phyloP scores from a whole-genome alignment of 2,113 vertebrate genomes.

The Camelus dromedarius region DNA sequence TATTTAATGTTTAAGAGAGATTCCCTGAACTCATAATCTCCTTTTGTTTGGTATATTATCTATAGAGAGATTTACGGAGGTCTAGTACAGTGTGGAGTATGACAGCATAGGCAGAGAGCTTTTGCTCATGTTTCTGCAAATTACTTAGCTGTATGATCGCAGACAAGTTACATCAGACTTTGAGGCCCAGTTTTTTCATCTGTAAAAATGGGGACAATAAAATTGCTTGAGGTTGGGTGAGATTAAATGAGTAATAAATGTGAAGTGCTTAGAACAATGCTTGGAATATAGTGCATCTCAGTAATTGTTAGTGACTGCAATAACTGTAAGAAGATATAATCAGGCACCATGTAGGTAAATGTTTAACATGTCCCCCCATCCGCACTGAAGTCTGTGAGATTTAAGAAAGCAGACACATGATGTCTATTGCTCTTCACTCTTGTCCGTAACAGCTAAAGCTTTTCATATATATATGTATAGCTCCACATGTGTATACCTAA shows the following conservation, averaged over 20 bases:
- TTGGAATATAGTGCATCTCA: neutral
- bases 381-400: neutral
- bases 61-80: too few species aligned
- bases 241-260: neutral
- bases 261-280: neutral
- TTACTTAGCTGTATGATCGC: neutral
- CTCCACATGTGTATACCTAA: neutral
- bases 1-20: neutral
- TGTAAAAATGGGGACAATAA: neutral
- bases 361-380: too few species aligned
- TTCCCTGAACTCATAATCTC: neutral
- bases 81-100: fast-evolving
- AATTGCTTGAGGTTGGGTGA: neutral
- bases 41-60: neutral
- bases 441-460: neutral
- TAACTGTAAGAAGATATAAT: neutral
- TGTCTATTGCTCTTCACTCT: neutral
- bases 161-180: neutral
- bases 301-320: neutral
- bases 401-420: neutral
- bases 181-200: neutral
- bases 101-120: neutral
- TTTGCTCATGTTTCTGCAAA: neutral
- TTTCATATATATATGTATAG: neutral
- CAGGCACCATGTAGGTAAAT: neutral